Conservation (phyloP, 30 jellyfish, hydroid and myxozoan species). For the Haliclystus octoradiatus region DNA sequence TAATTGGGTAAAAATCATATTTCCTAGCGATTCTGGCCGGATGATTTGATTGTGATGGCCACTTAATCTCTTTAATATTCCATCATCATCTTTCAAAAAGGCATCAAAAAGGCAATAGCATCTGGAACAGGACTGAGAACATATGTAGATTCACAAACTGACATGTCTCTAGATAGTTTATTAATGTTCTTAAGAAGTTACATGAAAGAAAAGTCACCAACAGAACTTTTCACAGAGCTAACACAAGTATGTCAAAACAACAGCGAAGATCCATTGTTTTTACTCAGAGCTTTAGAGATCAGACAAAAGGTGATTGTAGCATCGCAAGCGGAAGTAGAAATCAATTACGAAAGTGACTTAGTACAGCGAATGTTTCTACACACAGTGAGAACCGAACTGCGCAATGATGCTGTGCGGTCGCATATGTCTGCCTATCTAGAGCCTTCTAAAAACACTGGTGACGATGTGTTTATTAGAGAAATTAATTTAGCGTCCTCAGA, state of each 20-base stretch:
- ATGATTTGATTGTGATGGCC: conserved; percentile 5
- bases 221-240: not conserved
- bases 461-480: not conserved
- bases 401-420: not conserved
- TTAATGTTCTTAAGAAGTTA: not conserved
- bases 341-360: not conserved
- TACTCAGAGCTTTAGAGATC: not conserved
- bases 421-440: not conserved
- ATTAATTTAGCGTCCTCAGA: not conserved
- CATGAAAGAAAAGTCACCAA: not conserved
- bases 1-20: conserved; percentile 8
- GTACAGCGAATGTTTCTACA: conserved; percentile 2
- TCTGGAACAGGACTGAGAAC: conserved; percentile 1
- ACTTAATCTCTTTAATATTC: not conserved
- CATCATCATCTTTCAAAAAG: too few relatives aligned
- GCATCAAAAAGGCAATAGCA: not conserved
- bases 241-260: not conserved
- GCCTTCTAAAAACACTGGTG: not conserved
- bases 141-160: not conserved
- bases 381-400: not conserved
- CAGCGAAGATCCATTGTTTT: not conserved
- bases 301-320: not conserved
- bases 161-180: not conserved
- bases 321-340: not conserved
- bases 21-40: conserved; percentile 4